Evolutionary conservation across 2,113 vertebrate species (phyloP).

Genomic region (Coptodon rendalli): DNA sequence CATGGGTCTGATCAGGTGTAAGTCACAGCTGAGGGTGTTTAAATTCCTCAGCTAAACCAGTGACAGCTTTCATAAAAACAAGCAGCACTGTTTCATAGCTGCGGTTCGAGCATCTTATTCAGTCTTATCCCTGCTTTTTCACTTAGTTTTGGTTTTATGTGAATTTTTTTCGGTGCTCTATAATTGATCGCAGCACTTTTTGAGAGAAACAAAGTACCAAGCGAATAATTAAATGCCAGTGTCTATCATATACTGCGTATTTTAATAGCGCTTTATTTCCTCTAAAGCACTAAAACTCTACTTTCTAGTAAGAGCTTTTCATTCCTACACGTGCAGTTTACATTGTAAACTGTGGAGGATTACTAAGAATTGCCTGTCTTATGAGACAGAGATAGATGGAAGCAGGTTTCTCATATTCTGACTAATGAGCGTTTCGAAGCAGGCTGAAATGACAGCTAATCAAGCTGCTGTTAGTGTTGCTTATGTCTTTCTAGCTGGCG

Average conservation of each 20-base stretch:
- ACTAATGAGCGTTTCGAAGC: neutral
- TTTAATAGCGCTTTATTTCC: neutral
- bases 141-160: neutral
- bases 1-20: neutral
- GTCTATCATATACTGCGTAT: neutral
- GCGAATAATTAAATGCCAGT: neutral
- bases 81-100: neutral
- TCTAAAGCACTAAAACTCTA: neutral
- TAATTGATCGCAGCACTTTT: neutral
- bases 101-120: neutral
- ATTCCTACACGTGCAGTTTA: neutral
- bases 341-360: neutral
- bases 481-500: neutral
- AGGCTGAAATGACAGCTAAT: neutral
- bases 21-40: neutral
- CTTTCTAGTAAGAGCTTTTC: neutral
- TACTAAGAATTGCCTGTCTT: neutral
- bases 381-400: neutral
- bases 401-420: neutral
- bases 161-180: neutral
- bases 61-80: neutral
- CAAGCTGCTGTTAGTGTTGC: neutral
- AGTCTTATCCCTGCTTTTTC: neutral
- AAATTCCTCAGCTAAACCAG: neutral
- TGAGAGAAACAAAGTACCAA: neutral